These are phyloP conservation scores for Drepanosiphum platanoidis DNA, from an alignment of 2,888 invertebrate genomes.

Conservation along the genomic window DNA sequence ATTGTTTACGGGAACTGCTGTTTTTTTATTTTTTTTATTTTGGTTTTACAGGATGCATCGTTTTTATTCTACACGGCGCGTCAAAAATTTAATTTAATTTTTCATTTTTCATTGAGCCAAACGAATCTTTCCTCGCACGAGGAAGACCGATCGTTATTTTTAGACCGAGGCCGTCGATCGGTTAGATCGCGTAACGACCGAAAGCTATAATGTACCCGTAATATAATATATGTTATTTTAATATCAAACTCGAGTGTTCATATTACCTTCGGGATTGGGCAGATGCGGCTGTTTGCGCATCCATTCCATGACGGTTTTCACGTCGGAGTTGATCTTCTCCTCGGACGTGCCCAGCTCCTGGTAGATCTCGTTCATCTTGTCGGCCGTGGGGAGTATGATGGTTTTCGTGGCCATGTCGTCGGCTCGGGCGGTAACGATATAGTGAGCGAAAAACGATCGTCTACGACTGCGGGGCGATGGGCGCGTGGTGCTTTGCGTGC, in stretches of 20 bases:
- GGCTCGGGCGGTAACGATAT: no score
- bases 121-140: no score
- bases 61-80: no score
- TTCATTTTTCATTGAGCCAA: not conserved
- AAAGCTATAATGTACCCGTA: no score
- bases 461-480: not conserved
- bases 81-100: not conserved
- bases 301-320: constrained; percentile 65
- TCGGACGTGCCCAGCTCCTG: constrained; percentile 64
- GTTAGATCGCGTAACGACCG: no score
- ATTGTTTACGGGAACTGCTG: not conserved
- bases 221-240: no score
- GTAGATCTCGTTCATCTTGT: constrained; percentile 64
- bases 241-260: not conserved
- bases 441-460: not conserved
- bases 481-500: no score
- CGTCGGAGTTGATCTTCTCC: constrained; percentile 63
- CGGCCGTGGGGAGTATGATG: constrained; percentile 59
- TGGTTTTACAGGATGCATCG: no score
- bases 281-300: constrained; percentile 65
- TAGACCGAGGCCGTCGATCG: no score
- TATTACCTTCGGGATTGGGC: constrained; percentile 62
- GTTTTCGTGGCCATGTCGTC: constrained; percentile 20
- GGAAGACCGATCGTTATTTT: not conserved
- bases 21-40: not conserved